Evolutionary conservation across 2,797 vertebrate species (phyloP).

Genomic region (Lemur catta): DNA sequence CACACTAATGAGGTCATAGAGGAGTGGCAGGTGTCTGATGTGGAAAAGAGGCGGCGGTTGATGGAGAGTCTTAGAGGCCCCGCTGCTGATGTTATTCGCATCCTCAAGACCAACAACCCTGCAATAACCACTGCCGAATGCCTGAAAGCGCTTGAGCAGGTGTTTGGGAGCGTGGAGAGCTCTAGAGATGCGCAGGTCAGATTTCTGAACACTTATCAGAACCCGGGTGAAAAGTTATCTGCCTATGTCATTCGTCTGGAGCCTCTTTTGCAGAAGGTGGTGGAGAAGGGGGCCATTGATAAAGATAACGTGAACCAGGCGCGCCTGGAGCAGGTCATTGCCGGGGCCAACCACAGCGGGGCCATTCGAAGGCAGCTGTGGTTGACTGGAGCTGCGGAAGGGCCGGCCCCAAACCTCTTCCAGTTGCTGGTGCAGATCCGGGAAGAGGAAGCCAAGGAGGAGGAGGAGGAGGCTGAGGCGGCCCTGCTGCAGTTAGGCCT

Average conservation of each 20-base stretch:
- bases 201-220: conserved; percentile 77
- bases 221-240: conserved; percentile 67
- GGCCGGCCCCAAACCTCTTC: conserved; percentile 69
- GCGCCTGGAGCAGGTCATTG: conserved; percentile 75
- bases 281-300: conserved; percentile 74
- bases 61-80: conserved; percentile 74
- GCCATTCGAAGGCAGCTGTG: conserved; percentile 72
- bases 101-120: conserved; percentile 68
- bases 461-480: conserved; percentile 59
- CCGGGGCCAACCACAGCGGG: conserved; percentile 71
- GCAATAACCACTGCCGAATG: conserved; percentile 65
- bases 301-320: conserved; percentile 76
- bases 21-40: conserved; percentile 72
- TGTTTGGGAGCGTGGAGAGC: conserved; percentile 68
- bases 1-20: conserved; percentile 62
- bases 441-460: conserved; percentile 69
- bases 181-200: conserved; percentile 67
- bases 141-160: conserved; percentile 73
- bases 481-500: conserved; percentile 71
- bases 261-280: conserved; percentile 72
- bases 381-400: conserved; percentile 43
- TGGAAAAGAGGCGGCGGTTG: conserved; percentile 69
- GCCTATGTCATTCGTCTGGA: conserved; percentile 72
- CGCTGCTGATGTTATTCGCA: conserved; percentile 67
- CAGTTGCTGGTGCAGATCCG: conserved; percentile 75